Conservation (phyloP, 2,888 invertebrate species). For the Hedya salicella region DNA sequence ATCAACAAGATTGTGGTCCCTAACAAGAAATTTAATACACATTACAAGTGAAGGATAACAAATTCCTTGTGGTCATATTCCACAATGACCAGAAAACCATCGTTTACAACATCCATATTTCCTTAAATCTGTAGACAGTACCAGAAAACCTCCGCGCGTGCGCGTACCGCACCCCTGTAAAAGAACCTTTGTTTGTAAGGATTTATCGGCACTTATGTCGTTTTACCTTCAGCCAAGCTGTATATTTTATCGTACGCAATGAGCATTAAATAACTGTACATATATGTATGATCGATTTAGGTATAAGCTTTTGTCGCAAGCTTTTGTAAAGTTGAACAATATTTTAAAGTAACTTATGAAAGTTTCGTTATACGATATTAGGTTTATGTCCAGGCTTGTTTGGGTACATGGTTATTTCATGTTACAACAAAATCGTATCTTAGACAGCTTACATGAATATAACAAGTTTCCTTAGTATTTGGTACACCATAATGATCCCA, state of each 20-base stretch:
- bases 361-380: constrained; percentile 36
- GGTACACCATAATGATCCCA: neutral
- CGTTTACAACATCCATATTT: constrained; percentile 16
- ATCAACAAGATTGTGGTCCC: too few relatives aligned
- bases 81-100: constrained; percentile 5
- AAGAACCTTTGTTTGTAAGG: neutral
- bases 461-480: constrained; percentile 1
- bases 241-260: constrained; percentile 32
- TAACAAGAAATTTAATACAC: neutral
- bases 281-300: constrained; percentile 9
- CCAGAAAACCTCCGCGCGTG: constrained; percentile 12
- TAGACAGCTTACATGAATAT: neutral
- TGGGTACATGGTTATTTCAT: constrained; percentile 17
- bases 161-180: neutral
- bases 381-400: constrained; percentile 20
- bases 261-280: constrained; percentile 24
- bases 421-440: constrained; percentile 3
- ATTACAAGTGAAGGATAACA: neutral
- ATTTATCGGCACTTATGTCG: neutral
- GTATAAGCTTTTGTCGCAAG: constrained; percentile 26
- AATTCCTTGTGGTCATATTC: neutral
- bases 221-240: neutral
- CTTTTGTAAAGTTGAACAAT: constrained; percentile 25
- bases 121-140: constrained; percentile 1
- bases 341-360: constrained; percentile 42